These are phyloP conservation scores for Poeciliopsis turrubarensis DNA, from an alignment of 2,113 vertebrate genomes.

Conservation along the genomic window DNA sequence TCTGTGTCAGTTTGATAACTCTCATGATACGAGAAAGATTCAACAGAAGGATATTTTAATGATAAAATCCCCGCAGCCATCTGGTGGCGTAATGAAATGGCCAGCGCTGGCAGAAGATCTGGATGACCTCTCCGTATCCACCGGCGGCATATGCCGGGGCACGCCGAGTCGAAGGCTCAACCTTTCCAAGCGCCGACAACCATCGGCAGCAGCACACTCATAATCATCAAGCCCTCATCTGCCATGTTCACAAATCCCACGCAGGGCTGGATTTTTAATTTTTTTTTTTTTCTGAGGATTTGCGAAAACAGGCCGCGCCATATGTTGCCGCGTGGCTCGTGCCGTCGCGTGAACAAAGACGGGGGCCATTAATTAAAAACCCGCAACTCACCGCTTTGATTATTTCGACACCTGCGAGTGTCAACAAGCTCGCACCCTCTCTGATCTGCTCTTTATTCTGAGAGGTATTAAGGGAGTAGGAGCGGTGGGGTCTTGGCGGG, in stretches of 20 bases:
- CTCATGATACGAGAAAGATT: slow-evolving; percentile 38
- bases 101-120: slow-evolving; percentile 57
- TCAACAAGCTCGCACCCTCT: slow-evolving; percentile 44
- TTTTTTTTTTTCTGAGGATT: slow-evolving; percentile 59
- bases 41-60: slow-evolving; percentile 59
- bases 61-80: slow-evolving; percentile 70
- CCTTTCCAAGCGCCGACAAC: slow-evolving; percentile 42
- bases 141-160: slow-evolving; percentile 59
- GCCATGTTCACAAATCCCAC: slow-evolving; percentile 62
- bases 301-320: slow-evolving; percentile 62
- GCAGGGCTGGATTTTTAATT: slow-evolving; percentile 45
- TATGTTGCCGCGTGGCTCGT: slow-evolving; percentile 63
- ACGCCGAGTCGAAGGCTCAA: slow-evolving; percentile 30
- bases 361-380: slow-evolving; percentile 72
- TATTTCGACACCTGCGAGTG: slow-evolving; percentile 64
- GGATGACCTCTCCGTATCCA: slow-evolving; percentile 65
- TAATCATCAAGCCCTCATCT: slow-evolving; percentile 74
- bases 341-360: slow-evolving; percentile 35
- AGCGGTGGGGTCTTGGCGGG: slow-evolving; percentile 24
- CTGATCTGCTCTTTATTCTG: slow-evolving; percentile 40
- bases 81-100: slow-evolving; percentile 72
- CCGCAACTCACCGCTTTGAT: slow-evolving; percentile 31
- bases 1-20: slow-evolving; percentile 8
- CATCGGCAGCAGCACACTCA: slow-evolving; percentile 55
- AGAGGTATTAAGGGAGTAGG: slow-evolving; percentile 27